A percentile compares a stretch with the other conserved stretches of the same genome.
These are phyloP conservation scores for Globodera rostochiensis DNA, from an alignment of 1,140 invertebrate genomes.

Conservation along the genomic window DNA sequence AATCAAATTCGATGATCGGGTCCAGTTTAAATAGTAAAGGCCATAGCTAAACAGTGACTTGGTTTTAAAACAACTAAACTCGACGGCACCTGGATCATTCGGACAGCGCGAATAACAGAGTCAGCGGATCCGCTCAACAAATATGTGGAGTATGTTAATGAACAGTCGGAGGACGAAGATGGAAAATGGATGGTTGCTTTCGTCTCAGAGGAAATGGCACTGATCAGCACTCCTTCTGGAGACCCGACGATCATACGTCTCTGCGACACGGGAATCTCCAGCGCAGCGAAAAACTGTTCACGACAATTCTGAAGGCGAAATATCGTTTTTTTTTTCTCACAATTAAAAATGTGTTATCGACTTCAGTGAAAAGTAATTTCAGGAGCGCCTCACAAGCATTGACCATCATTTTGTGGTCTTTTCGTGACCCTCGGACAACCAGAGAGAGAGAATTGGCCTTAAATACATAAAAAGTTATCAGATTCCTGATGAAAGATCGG, in stretches of 20 bases:
- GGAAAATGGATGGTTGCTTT: conserved; percentile 37
- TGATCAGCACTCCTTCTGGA: conserved; percentile 43
- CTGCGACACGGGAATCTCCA: conserved; percentile 36
- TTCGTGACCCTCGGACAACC: conserved; percentile 35
- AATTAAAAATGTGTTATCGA: background rate
- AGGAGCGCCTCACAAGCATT: conserved; percentile 27
- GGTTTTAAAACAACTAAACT: background rate
- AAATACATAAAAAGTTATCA: background rate
- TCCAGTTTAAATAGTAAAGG: background rate
- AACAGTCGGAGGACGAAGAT: conserved; percentile 4
- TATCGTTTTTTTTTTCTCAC: background rate
- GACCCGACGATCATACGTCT: conserved; percentile 39
- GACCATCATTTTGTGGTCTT: conserved; percentile 16
- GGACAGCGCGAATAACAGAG: conserved; percentile 35
- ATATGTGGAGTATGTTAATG: conserved; percentile 24
- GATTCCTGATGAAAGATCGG: too few species aligned
- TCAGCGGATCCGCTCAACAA: conserved; percentile 33
- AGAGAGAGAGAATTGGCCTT: conserved; percentile 17
- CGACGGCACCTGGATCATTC: conserved; percentile 28
- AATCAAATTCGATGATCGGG: background rate
- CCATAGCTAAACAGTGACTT: background rate
- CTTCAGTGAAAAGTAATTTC: conserved; percentile 35
- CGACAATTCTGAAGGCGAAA: conserved; percentile 16
- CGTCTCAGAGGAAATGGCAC: conserved; percentile 32
- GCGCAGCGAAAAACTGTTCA: conserved; percentile 15